Base-by-base conservation (phyloP, 2,113 vertebrate species). In the Tauraco erythrolophus region DNA sequence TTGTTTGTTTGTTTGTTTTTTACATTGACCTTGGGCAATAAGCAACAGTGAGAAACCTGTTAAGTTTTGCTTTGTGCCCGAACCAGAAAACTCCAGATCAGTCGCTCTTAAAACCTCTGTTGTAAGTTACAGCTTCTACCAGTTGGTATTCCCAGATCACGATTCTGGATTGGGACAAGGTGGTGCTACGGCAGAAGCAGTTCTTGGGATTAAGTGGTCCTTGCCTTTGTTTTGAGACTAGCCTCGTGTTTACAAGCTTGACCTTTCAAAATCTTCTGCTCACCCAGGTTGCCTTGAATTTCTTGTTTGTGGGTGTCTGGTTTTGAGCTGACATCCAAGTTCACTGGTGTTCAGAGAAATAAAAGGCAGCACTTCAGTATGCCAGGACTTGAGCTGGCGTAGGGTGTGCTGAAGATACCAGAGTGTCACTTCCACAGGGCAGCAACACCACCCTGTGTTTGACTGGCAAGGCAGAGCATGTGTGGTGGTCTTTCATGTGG, bases 161-260 rank as follows among this genome's bases (percentile, higher is more conserved):
- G 17, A 8, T 41, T 86, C 41, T 51, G 19, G 7, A 24, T 0
- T 53, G 39, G 27, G 24, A 31, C 24, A 39, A 15, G 18, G 18
- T 25, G 7, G 15, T 53, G 12, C 22, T 76, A 4, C 5, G 54
- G 10, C 25, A 78, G 56, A 76, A 89, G 16, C 17, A 7, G 70
- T 92, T 9, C 2, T 65, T 74, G 31, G 17, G 22, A 57, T 88
- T 31, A 68, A 87, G 30, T 60, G 11, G 39, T 35, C n/a, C 17
- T 54, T 87, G 46, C 6, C 1, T 0, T 31, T 91, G n/a, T 65
- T 27, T 6, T 58, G 39, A 84, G n/a, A 81, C n/a, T 1, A 14
- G 14, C 10, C 7, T 8, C 1, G 0, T 72, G 30, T 24, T 61
- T 65, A 31, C 14, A 80, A 1, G 1, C 0, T 0, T 61, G 41